Evolutionary conservation across 2,113 vertebrate genomes (phyloP), one percentile per base, ranked within the genome.

Genomic region (Aegithalos caudatus): DNA sequence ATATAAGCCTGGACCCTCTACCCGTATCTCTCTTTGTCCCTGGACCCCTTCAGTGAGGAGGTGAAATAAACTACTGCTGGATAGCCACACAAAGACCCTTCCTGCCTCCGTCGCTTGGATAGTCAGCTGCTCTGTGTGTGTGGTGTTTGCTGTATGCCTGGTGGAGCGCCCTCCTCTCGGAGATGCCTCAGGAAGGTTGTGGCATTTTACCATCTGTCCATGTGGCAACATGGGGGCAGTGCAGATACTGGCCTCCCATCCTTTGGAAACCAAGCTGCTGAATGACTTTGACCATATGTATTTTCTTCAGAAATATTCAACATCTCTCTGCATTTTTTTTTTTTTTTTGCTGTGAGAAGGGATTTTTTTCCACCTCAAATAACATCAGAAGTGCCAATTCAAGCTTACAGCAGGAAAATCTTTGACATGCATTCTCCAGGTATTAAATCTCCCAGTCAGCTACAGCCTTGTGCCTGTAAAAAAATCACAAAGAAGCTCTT

Each of bases 251-350:
- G 27, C 35, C 15, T 76, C 44, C 35, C n/a, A 40, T 67, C 40
- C 81, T 71, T 64, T 81, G 50, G 51, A 81, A 86, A 72, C 50
- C 37, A 86, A 66, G 56, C n/a, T 94, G 60, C 60, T 35, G 17
- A 60, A 45, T 94, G 33, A 42, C 38, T 86, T 91, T 17, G n/a
- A 53, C 33, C 14, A 6, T 64, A n/a, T 62, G 1, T 81, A 37
- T 93, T 92, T 91, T 81, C 48, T 83, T 81, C 48, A 83, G 57
- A 86, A 87, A 74, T 91, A 62, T 10, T 80, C 23, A 50, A 54
- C 33, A 45, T 60, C 14, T 77, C 40, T 88, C 50, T 82, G 35
- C 25, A 8, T 50, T 92, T 94, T 92, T 77, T 60, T 74, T 23
- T 7, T 50, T 92, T 94, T 92, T 77, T 60, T 74, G 61, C 79